phyloP scores from a whole-genome alignment of 1,140 invertebrate genomes.

The Caenorhabditis elegans region WBcel235 BX284603.4:10198001-10198500 shows the following conservation, averaged over 20 bases:
- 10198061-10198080: slow-evolving; percentile 8
- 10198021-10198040: neutral
- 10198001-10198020: neutral
- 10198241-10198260: neutral
- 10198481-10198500: no score
- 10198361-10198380: no score
- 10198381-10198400: no score
- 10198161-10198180: neutral
- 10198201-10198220: neutral
- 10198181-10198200: neutral
- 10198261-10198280: slow-evolving; percentile 18
- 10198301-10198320: slow-evolving; percentile 18
- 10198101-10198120: slow-evolving; percentile 10
- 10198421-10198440: no score
- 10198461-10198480: no score
- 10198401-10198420: no score
- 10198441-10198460: no score
- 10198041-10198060: slow-evolving; percentile 10
- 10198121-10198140: slow-evolving; percentile 21
- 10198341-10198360: neutral
- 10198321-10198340: slow-evolving; percentile 26
- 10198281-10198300: neutral
- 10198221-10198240: neutral
- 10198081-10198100: neutral
- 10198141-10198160: neutral